Conservation (phyloP, 2,797 vertebrate genomes). For the Epinephelus malabaricus region DNA sequence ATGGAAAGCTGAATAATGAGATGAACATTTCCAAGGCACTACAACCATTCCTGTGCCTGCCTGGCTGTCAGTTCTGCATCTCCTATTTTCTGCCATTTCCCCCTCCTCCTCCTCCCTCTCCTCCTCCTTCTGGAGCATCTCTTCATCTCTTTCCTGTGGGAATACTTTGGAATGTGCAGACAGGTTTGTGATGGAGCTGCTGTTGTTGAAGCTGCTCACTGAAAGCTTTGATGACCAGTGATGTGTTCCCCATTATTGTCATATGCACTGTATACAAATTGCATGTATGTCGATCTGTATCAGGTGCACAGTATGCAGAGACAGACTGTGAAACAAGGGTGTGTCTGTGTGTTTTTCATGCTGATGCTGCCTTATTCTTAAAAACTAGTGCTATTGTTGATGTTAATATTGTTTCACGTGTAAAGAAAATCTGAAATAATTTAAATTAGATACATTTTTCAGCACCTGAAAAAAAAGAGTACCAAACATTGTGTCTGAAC, state of each 20-base stretch:
- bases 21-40: conserved; percentile 67
- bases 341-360: conserved; percentile 37
- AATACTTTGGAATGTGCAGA: conserved; percentile 74
- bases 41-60: conserved; percentile 65
- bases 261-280: conserved; percentile 43
- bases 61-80: conserved; percentile 77
- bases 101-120: conserved; percentile 22
- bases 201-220: conserved; percentile 63
- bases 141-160: conserved; percentile 75
- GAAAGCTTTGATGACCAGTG: conserved; percentile 75
- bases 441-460: conserved; percentile 6
- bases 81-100: conserved; percentile 67
- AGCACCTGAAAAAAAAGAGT: conserved; percentile 1
- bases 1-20: conserved; percentile 80
- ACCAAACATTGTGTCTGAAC: neutral
- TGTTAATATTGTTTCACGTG: neutral
- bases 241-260: conserved; percentile 63
- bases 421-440: neutral
- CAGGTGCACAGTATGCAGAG: neutral
- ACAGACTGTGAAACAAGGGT: conserved; percentile 30
- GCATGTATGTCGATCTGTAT: conserved; percentile 21
- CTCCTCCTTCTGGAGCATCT: conserved; percentile 63
- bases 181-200: conserved; percentile 75
- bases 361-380: neutral
- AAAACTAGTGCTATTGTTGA: neutral